Percentiles rank a stretch among this genome's conserved stretches.
Evolutionary conservation across 2,797 vertebrate species (phyloP).

Genomic region (Lophius americanus): DNA sequence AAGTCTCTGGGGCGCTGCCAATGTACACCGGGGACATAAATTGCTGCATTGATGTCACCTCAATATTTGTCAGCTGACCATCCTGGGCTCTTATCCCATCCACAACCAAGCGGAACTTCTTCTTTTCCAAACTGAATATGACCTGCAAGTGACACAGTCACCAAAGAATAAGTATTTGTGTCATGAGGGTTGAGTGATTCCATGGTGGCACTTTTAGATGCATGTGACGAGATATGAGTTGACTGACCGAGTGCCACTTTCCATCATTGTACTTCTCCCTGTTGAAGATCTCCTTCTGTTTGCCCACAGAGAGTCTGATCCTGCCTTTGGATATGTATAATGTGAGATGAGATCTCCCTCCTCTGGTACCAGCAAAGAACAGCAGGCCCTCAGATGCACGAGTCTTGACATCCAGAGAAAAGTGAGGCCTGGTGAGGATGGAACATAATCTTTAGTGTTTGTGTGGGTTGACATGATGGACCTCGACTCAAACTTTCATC

Average conservation of each 20-base stretch:
- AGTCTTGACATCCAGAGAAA: slow-evolving; percentile 88
- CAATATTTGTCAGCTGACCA: slow-evolving; percentile 74
- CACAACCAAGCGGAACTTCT: slow-evolving; percentile 82
- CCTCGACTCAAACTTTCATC: neutral
- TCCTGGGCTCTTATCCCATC: slow-evolving; percentile 88
- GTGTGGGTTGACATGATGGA: neutral
- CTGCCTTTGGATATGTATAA: slow-evolving; percentile 90
- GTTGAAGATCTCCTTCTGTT: slow-evolving; percentile 86
- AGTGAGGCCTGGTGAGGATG: slow-evolving; percentile 80
- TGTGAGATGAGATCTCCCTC: slow-evolving; percentile 82
- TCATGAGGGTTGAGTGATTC: no score
- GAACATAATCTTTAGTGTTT: slow-evolving; percentile 1
- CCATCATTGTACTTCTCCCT: slow-evolving; percentile 89
- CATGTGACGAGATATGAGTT: neutral
- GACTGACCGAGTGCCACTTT: slow-evolving; percentile 92
- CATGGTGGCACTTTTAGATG: no score
- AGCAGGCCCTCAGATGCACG: slow-evolving; percentile 85
- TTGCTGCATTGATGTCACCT: slow-evolving; percentile 73
- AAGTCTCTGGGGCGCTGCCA: slow-evolving; percentile 80
- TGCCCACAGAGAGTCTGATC: slow-evolving; percentile 85
- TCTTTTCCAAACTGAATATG: slow-evolving; percentile 84
- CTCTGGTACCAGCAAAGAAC: slow-evolving; percentile 80
- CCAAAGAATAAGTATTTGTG: neutral
- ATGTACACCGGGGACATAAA: slow-evolving; percentile 81
- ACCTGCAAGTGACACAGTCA: slow-evolving; percentile 72